These are phyloP conservation scores for Halcyon leucocephala DNA, from an alignment of 2,797 vertebrate species.

Conservation along the genomic window DNA sequence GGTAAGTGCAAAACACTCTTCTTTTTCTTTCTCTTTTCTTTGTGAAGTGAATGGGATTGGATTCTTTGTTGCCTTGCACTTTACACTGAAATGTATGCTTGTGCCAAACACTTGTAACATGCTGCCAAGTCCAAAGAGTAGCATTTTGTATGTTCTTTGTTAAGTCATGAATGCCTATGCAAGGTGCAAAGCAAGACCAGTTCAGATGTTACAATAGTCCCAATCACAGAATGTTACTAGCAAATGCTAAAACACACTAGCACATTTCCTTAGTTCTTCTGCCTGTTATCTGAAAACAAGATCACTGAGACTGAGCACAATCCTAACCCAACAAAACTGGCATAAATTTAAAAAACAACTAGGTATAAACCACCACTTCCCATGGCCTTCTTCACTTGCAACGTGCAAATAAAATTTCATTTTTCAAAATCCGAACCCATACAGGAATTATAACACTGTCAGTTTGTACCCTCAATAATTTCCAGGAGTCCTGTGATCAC, in stretches of 20 bases:
- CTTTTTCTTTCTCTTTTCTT: neutral
- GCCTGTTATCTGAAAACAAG: neutral
- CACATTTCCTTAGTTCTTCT: constrained; percentile 14
- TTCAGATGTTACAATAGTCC: neutral
- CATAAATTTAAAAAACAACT: neutral
- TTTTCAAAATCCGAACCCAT: neutral
- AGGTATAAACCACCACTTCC: neutral
- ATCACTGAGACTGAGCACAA: neutral
- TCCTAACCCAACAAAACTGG: neutral
- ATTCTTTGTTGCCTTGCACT: constrained; percentile 44
- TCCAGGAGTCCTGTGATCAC: neutral
- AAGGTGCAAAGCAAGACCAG: constrained; percentile 48
- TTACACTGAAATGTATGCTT: constrained; percentile 6
- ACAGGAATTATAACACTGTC: neutral
- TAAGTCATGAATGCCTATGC: constrained; percentile 27
- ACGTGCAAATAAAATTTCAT: neutral
- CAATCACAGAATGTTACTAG: neutral
- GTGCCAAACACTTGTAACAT: constrained; percentile 6
- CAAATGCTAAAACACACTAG: neutral
- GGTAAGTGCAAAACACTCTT: constrained; percentile 19
- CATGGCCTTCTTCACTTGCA: neutral
- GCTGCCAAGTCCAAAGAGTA: constrained; percentile 20
- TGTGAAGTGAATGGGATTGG: constrained; percentile 30
- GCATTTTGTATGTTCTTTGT: constrained; percentile 49
- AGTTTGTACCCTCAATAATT: neutral